These are phyloP conservation scores for Didymodactylos carnosus DNA, from an alignment of 2,888 invertebrate species.

Conservation along the genomic window DNA sequence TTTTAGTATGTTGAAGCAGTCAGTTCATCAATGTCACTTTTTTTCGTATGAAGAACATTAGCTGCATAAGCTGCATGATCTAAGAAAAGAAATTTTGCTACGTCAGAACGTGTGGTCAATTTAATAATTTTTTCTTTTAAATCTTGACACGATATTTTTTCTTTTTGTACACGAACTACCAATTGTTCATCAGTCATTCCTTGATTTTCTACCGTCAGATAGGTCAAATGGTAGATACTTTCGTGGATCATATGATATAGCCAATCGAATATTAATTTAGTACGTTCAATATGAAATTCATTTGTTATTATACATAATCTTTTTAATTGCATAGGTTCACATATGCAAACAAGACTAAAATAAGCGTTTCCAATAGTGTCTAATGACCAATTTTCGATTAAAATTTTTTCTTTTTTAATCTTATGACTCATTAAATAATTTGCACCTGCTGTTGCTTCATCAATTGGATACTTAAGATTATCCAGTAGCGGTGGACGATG, in stretches of 20 bases:
- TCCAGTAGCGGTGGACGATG: neutral
- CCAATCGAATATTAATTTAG: neutral
- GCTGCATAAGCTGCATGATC: neutral
- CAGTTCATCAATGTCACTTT: neutral
- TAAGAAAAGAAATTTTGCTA: neutral
- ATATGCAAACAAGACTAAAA: neutral
- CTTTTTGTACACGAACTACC: neutral
- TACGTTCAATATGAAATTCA: neutral
- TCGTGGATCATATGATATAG: neutral
- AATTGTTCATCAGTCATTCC: neutral
- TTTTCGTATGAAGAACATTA: neutral
- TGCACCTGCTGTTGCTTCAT: neutral
- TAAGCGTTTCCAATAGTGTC: neutral
- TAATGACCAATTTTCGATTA: neutral
- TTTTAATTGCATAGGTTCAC: neutral
- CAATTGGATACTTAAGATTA: neutral
- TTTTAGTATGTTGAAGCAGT: neutral
- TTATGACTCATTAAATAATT: neutral
- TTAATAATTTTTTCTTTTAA: neutral
- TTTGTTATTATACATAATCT: neutral
- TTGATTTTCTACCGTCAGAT: neutral
- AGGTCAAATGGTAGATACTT: neutral
- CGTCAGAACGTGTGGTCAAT: neutral
- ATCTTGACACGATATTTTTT: neutral
- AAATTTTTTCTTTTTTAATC: neutral